Percentiles rank a stretch among this genome's conserved stretches.
Conservation (phyloP, 2,113 vertebrate species). For the Anoplopoma fimbria region DNA sequence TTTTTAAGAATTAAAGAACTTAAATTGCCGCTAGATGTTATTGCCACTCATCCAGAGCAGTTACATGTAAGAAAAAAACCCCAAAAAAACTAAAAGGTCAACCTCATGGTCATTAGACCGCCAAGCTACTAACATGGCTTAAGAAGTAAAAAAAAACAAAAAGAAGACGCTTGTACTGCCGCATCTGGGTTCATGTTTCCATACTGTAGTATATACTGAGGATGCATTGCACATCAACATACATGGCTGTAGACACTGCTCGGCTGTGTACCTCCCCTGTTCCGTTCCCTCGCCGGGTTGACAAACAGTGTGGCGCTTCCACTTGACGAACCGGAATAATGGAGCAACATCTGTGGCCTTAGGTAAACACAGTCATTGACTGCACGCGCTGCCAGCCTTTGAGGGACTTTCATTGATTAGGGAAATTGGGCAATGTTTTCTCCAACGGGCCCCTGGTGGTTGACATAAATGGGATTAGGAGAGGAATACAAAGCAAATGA, state of each 20-base stretch:
- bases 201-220: neutral
- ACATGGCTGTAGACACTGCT: slow-evolving; percentile 22
- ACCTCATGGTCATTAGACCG: neutral
- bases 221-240: neutral
- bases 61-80: neutral
- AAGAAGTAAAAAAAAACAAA: neutral
- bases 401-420: slow-evolving; percentile 76
- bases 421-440: slow-evolving; percentile 72
- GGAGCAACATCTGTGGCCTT: slow-evolving; percentile 68
- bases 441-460: slow-evolving; percentile 66
- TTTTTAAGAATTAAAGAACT: too few relatives aligned
- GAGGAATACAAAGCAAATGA: slow-evolving; percentile 65
- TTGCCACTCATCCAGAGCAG: too few relatives aligned
- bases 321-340: slow-evolving; percentile 67
- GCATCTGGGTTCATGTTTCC: neutral
- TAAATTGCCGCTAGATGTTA: neutral
- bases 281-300: neutral
- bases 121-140: neutral
- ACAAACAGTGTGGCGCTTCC: slow-evolving; percentile 45
- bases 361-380: slow-evolving; percentile 63
- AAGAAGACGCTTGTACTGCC: neutral
- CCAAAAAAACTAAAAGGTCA: neutral
- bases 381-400: slow-evolving; percentile 47
- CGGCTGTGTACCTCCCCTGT: slow-evolving; percentile 9
- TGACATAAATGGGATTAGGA: slow-evolving; percentile 69